Base-by-base conservation (phyloP, 1,140 invertebrate species). In the Drosophila lowei region DNA sequence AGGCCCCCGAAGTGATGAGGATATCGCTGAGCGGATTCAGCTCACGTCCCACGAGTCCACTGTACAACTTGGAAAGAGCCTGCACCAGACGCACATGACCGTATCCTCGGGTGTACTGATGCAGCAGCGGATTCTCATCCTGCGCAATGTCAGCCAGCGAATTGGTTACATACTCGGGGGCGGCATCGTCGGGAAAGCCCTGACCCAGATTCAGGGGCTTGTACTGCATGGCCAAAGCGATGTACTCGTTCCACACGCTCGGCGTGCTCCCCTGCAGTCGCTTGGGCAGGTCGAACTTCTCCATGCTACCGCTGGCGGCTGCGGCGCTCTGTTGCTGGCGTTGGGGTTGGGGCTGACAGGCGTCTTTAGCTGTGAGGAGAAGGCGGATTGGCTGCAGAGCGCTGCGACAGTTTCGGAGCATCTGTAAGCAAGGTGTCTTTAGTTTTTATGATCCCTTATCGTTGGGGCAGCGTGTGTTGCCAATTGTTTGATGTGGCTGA, bases 141-240 rank as follows among this genome's bases (percentile, higher is more conserved):
- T 91, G 92, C 0, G 95, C 92, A 46, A 95, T 94, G 41, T 96
- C 93, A 1, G 94, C 92, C 43, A 99, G 92, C 13, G 96, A 95
- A 77, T 98, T 93, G 0, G 95, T 94, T 0, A 99, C 95, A 93
- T 96, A 95, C 42, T 95, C 92, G 0, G 98, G 98, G 15, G 97
- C 94, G 77, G 95, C 93, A 93, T 96, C 98, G 91, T 99, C 98
- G 0, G 98, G 98, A 92, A 99, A 99, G 2, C 99, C 99, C 94
- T 99, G 98, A 0, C 99, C 99, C 38, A 99, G 93, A 92, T 99
- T 99, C 9, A 98, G 90, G 1, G 98, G 97, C 81, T 99, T 97
- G 81, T 97, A 94, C 77, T 99, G 94, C 47, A 94, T 89, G 21
- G 97, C 97, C 46, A 99, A 91, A 64, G 96, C 94, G 63, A 97